Evolutionary conservation across 2,888 invertebrate species (phyloP), one percentile per base, ranked within the genome.

Genomic region (Azorinus chamasolen): DNA sequence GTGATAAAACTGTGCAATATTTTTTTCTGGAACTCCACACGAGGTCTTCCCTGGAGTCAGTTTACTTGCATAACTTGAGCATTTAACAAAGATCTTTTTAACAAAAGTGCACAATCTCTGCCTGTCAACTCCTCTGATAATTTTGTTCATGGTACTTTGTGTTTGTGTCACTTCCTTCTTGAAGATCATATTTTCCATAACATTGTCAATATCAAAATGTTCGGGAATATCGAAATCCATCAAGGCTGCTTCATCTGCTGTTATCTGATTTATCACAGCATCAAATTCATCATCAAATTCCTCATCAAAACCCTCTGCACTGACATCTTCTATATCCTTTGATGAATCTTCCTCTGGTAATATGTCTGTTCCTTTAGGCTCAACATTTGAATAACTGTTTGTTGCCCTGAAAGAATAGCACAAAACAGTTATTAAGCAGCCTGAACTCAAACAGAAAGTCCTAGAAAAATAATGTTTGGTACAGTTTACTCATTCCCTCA

Each of bases 221-320:
- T 64, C 59, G 6, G 72, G 64, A 46, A 72, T n/a, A n/a, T n/a
- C 8, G 37, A 65, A 46, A 45, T 24, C 16, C 22, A 27, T n/a
- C 20, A 51, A 64, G 4, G 12, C 27, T 18, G 24, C 27, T n/a
- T 58, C 48, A n/a, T n/a, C n/a, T n/a, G n/a, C n/a, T n/a, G n/a
- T n/a, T 41, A 72, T 41, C 1, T 22, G n/a, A 37, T 48, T 45
- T 22, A 71, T 71, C 10, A 71, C 51, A 1, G 58, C 27, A 50
- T 71, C 57, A 53, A 71, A 71, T n/a, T 71, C 71, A 50, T 63
- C 63, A 39, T 71, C 71, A 48, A 63, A 39, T 16, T 63, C 48
- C n/a, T n/a, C n/a, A n/a, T n/a, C n/a, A n/a, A n/a, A n/a, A n/a
- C n/a, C 5, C 57, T 48, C 1, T 6, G 22, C 24, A 20, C 41